A percentile compares a stretch with the other conserved stretches of the same genome.
These are phyloP conservation scores for Actenoides lindsayi DNA, from an alignment of 2,113 vertebrate species.

Conservation along the genomic window DNA sequence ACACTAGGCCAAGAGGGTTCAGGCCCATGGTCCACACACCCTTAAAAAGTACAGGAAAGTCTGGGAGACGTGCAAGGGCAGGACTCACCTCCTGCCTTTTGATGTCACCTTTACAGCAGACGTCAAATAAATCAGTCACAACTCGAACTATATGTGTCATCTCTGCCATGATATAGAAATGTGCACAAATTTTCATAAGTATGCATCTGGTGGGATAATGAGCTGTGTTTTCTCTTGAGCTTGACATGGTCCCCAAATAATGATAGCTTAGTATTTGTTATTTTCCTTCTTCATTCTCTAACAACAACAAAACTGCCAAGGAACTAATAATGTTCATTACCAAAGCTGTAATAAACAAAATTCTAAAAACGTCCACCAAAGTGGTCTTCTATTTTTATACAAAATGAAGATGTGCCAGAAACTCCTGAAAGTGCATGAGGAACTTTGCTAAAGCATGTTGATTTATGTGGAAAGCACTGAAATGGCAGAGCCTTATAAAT, in stretches of 20 bases:
- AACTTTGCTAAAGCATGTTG: neutral
- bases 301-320: neutral
- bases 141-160: neutral
- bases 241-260: neutral
- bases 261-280: neutral
- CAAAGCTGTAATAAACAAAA: neutral
- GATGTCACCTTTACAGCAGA: neutral
- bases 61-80: neutral
- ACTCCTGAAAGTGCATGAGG: neutral
- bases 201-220: neutral
- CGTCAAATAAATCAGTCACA: neutral
- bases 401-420: neutral
- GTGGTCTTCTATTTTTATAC: neutral
- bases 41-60: neutral
- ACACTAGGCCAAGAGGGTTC: neutral
- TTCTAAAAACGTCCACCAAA: fast-evolving
- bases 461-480: neutral
- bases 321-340: neutral
- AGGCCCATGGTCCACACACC: fast-evolving
- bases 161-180: neutral
- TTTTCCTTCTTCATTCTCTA: neutral
- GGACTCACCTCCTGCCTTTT: neutral
- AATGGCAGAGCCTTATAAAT: neutral
- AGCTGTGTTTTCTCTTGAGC: neutral
- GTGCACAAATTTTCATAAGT: neutral